phyloP scores from a whole-genome alignment of 2,113 vertebrate species.

The Eclectus roratus region DNA sequence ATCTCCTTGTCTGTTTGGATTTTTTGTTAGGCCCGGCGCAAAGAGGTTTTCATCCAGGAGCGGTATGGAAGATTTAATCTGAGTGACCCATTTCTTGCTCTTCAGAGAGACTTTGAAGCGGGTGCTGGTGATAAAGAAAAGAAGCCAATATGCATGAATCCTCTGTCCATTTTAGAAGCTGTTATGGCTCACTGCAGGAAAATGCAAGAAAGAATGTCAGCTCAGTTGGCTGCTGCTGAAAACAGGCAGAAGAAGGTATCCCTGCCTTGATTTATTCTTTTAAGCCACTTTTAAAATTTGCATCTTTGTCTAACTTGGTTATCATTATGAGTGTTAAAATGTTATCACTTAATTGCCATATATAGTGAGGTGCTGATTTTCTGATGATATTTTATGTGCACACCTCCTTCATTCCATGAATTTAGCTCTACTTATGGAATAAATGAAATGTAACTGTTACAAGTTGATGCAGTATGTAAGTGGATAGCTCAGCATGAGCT shows the following conservation, averaged over 20 bases:
- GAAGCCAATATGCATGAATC: constrained; percentile 88
- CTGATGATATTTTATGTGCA: not conserved
- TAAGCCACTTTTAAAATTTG: not conserved
- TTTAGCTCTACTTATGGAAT: not conserved
- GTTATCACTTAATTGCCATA: not conserved
- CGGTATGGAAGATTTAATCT: constrained; percentile 93
- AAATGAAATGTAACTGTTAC: not conserved
- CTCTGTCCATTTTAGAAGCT: constrained; percentile 93
- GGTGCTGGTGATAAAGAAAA: constrained; percentile 85
- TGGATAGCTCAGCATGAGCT: not conserved
- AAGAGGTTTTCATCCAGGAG: constrained; percentile 96
- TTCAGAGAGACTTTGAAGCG: constrained; percentile 93
- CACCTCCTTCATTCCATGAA: not conserved
- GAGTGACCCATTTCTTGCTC: constrained; percentile 95
- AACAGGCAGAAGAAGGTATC: constrained; percentile 93
- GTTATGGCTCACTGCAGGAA: constrained; percentile 98
- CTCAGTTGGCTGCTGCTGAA: constrained; percentile 92
- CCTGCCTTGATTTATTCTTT: not conserved
- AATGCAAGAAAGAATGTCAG: constrained; percentile 96
- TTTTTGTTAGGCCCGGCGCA: constrained; percentile 86
- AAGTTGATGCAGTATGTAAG: not conserved
- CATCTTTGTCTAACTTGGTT: not conserved
- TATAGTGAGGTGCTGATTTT: not conserved
- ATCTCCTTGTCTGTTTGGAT: not conserved
- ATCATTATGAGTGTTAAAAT: not conserved